Base-by-base conservation (phyloP, 2,113 vertebrate species). In the Suricata suricatta region DNA sequence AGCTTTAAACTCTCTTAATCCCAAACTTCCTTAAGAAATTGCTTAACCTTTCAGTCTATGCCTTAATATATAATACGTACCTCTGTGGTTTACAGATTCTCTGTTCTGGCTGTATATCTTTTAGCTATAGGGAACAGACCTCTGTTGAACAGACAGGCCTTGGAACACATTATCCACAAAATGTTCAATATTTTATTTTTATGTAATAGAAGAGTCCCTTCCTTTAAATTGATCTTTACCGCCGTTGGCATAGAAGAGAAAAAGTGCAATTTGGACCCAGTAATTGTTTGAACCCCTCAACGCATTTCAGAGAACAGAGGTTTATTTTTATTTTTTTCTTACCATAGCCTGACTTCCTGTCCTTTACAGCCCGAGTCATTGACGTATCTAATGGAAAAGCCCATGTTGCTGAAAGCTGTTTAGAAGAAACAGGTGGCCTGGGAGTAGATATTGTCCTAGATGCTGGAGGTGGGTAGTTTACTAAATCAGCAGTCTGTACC, bases 361-460 rank as follows among this genome's bases (percentile, higher is more conserved):
- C 47, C 97, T 74, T 97, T 86, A 60, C 97, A 99, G 99, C 98
- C 95, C 99, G 99, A 64, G 99, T 99, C 85, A 99, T 99, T 57
- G 99, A 99, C 8, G 95, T 99, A 29, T 99, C 98, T 66, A 99
- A 98, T 16, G 96, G 98, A 19, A 99, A 99, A 81, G 98, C 98
- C 2, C 99, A 99, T 17, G 97, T 99, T 93, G 99, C 99, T 74
- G 98, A 99, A 25, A 99, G 98, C 57, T 99, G 99, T 90, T 95
- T 99, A 98, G 99, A 99, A 98, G 99, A 99, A 98, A 99, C 99
- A 0, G 99, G 99, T 27, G 99, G 99, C 92, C 98, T 99, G 60
- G 99, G 99, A 83, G 99, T 99, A 87, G 99, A 99, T 92, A 99
- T 99, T 31, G 98, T 99, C 12, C 93, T 99, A 29, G 99, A 99